Evolutionary conservation across 2,797 vertebrate species (phyloP).

Genomic region (Chaunax sp.): DNA sequence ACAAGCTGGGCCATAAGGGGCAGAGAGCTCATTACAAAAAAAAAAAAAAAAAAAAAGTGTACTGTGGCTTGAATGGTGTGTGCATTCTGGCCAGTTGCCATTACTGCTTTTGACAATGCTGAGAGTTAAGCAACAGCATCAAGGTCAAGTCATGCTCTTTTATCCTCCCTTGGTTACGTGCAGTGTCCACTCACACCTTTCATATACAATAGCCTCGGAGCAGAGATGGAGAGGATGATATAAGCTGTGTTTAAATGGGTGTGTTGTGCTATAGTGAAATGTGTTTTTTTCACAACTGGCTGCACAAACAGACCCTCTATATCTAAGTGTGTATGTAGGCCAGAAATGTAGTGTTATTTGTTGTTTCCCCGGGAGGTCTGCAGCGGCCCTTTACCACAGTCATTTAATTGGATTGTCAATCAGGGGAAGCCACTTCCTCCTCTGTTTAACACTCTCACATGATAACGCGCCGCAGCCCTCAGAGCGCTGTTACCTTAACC

Average conservation of each 20-base stretch:
- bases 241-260: conserved; percentile 27
- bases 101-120: conserved; percentile 9
- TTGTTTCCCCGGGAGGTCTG: conserved; percentile 61
- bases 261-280: conserved; percentile 14
- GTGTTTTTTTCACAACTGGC: conserved; percentile 3
- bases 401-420: conserved; percentile 81
- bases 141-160: conserved; percentile 59
- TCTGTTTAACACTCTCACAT: conserved; percentile 56
- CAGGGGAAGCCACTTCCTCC: conserved; percentile 65
- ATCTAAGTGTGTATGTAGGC: conserved; percentile 32
- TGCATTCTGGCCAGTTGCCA: not conserved
- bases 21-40: conserved; percentile 9
- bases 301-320: conserved; percentile 13
- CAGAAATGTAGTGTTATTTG: conserved; percentile 43
- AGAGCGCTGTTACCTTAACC: conserved; percentile 65
- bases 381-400: conserved; percentile 59
- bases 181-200: conserved; percentile 35
- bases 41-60: not conserved
- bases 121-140: conserved; percentile 34
- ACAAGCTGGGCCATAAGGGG: conserved; percentile 33
- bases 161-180: conserved; percentile 22
- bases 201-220: conserved; percentile 16
- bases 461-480: conserved; percentile 50
- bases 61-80: conserved; percentile 5
- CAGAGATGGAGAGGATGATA: conserved; percentile 35